Base-by-base conservation (phyloP, 2,888 invertebrate genomes). In the Oscheius sp. region DNA sequence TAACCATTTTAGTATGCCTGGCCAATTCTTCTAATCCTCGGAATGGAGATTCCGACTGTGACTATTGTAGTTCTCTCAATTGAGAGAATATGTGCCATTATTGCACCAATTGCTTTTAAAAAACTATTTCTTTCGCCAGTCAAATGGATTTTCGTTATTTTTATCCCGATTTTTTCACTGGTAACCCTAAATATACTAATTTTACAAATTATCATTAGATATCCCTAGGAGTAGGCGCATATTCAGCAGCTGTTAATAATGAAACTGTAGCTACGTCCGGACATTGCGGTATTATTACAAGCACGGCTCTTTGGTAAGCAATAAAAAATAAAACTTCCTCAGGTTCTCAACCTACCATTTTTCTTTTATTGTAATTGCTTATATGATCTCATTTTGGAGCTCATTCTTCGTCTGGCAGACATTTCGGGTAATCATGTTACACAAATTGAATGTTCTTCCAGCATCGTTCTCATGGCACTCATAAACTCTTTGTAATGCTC, bases 211-310 rank as follows among this genome's bases (percentile, higher is more conserved):
- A 24, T 8, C 8, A 44, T 44, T 9, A 59, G 59, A 28, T 44
- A 14, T 44, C 59, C 24, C 20, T 59, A 28, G 59, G 12, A 14
- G 17, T 41, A 8, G 59, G 44, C 1, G 59, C 41, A 5, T 44
- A 26, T 26, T 59, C 59, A 2, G 59, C 59, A 2, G 30, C 30
- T 17, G 17, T 20, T 2, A 44, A 59, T 8, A 17, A 28, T 17
- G 22, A 41, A 17, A 41, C 12, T 20, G 41, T 24, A 8, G 24
- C 59, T 2, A 59, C 59, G 4, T n/a, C n/a, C n/a, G 44, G 44
- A 6, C 59, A 59, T 17, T 59, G 59, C 28, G 59, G 59, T 14
- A 59, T 59, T 28, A 59, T 59, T 9, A 59, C 59, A 12, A 59
- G 59, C 44, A 59, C 59, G 2, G 41, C 59, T 4, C 41, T 14